Evolutionary conservation across 2,888 invertebrate species (phyloP), one percentile per base, ranked within the genome.

Genomic region (Nomada fucata): DNA sequence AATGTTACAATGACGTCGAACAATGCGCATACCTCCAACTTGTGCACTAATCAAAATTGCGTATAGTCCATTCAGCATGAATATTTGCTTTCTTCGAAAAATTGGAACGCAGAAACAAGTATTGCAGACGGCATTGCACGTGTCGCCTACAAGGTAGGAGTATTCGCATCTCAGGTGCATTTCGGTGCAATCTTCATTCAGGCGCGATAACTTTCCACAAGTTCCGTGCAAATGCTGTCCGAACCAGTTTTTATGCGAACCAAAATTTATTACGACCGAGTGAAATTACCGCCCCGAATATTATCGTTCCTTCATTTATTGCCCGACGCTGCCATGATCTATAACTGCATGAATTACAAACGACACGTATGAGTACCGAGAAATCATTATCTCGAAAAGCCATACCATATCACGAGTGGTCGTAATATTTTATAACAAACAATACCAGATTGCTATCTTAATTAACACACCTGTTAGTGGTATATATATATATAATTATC

Each of bases 181-280:
- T 52, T 10, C 71, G 52, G 72, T 76, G 69, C 50, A 73, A 61
- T 72, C 80, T 70, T 68, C 61, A 53, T 80, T 65, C 78, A 76
- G 85, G 83, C 76, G 85, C 80, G 13, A 26, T 52, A 57, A 55
- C 77, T 63, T 78, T 68, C 76, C 67, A 67, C 64, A 23, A 36
- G 26, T 76, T 68, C 26, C 7, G 15, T 15, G 18, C 20, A 29
- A 78, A 55, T 50, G 67, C 36, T 74, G n/a, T 1, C 10, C 36
- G 23, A 47, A 67, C 65, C 59, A 61, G 77, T 74, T 78, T 78
- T 78, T 53, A 23, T 20, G 18, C 42, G 20, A 47, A 29, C 2
- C 29, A 15, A 68, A 63, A 80, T 67, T 73, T 64, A 73, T 75
- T 42, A 53, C 50, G 64, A 42, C 26, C 42, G 13, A 65, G 44